phyloP scores from a whole-genome alignment of 2,113 vertebrate species.

The Paradoxurus hermaphroditus region DNA sequence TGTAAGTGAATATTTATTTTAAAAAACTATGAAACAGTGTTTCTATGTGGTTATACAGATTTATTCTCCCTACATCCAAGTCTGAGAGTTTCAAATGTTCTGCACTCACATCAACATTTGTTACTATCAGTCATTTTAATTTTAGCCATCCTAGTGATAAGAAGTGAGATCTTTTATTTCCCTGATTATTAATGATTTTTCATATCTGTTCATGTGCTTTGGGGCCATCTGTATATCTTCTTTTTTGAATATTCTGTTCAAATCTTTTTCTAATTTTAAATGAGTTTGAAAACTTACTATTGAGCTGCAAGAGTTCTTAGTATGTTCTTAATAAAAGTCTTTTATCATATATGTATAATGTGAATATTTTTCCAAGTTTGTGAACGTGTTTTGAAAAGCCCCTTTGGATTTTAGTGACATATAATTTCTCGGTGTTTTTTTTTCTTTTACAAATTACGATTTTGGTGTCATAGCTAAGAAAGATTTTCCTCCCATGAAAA shows the following conservation, averaged over 20 bases:
- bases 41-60: background rate
- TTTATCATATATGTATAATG: background rate
- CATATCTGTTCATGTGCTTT: background rate
- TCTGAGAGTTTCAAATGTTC: background rate
- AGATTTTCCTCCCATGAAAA: background rate
- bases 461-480: constrained; percentile 20
- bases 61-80: background rate
- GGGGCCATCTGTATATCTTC: background rate
- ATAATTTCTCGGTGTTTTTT: background rate
- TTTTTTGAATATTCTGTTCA: background rate
- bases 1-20: background rate
- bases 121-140: background rate
- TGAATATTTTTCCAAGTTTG: background rate
- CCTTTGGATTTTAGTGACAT: background rate
- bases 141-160: background rate
- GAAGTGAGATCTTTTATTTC: background rate
- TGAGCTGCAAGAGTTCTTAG: background rate
- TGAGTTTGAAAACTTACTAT: background rate
- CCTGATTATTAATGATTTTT: background rate
- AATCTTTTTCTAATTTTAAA: background rate
- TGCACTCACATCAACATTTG: background rate
- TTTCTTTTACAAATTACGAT: background rate
- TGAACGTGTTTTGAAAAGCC: background rate
- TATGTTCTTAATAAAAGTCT: background rate
- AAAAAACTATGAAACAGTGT: background rate